A percentile compares a stretch with the other conserved stretches of the same genome.
Conservation (phyloP, 2,113 vertebrate species). For the Acrocephalus kingi region DNA sequence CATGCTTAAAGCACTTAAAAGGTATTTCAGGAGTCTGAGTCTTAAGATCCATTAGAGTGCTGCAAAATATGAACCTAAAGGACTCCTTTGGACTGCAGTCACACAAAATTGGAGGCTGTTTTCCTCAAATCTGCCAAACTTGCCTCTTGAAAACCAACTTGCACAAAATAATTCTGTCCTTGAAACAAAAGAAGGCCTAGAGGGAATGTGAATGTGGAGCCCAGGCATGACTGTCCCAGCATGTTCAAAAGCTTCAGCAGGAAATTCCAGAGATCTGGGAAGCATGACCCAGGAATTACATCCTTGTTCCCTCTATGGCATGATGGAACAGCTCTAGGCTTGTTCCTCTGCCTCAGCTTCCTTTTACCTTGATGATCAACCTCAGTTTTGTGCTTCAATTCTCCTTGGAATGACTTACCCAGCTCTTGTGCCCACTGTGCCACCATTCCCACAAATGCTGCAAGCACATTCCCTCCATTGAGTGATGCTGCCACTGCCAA, state of each 20-base stretch:
- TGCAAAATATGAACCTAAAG: background rate
- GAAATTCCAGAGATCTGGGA: slow-evolving; percentile 1
- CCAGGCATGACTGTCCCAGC: background rate
- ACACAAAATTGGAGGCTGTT: background rate
- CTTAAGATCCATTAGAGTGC: background rate
- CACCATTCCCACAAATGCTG: slow-evolving; percentile 87
- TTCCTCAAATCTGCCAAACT: background rate
- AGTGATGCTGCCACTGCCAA: slow-evolving; percentile 92
- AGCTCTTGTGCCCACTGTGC: slow-evolving; percentile 86
- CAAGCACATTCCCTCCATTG: slow-evolving; percentile 91
- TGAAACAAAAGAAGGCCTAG: background rate
- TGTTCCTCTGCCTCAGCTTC: background rate
- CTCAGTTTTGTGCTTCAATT: background rate
- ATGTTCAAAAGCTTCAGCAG: background rate
- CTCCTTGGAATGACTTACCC: slow-evolving; percentile 66
- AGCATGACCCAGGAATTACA: background rate
- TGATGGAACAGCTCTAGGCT: background rate
- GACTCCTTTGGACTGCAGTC: background rate
- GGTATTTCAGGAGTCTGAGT: background rate
- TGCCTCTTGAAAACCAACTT: background rate
- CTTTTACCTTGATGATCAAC: background rate
- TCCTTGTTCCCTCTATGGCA: background rate
- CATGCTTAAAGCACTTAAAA: background rate
- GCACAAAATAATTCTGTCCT: background rate
- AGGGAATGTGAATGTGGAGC: background rate